Base-by-base conservation (phyloP, 2,797 vertebrate genomes). In the Falco columbarius region DNA sequence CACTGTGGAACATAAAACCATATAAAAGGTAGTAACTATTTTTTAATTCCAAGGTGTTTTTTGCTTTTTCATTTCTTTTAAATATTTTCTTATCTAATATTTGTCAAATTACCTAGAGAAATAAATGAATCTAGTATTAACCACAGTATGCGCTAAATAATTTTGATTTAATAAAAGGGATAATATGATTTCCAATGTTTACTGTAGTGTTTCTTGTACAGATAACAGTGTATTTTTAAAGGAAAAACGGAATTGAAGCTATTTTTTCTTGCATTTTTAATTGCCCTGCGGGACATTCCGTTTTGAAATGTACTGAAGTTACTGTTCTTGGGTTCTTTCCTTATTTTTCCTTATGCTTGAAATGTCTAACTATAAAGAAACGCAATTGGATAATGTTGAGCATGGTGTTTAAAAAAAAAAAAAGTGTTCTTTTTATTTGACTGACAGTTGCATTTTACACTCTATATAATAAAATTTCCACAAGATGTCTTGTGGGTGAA, bases 91-190 rank as follows among this genome's bases (percentile, higher is more conserved):
- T 98, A 98, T 97, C 97, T 98, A 98, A 98, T 98, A 98, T 98
- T 98, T 98, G 98, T 98, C 97, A 97, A 96, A 98, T 98, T 98
- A 99, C 99, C 98, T 99, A 98, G 98, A 97, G 98, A 98, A 97
- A 98, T 97, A 98, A 98, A 97, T 98, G 97, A 99, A 99, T 98
- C 98, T 99, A 99, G 99, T 99, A 99, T 99, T 99, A 99, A 99
- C 99, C 98, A 98, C 98, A 98, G 98, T 99, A 98, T 97, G 98
- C 95, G 92, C 97, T 98, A 96, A 98, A 98, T 97, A 98, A 98
- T 96, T 97, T 97, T 98, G 99, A 99, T 99, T 99, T 99, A 99
- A 99, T 99, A 99, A 99, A 99, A 99, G 99, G 99, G 99, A 99
- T 99, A 98, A 98, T 98, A 98, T 98, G 99, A 99, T 99, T 99